Evolutionary conservation across 2,797 vertebrate genomes (phyloP).

Genomic region (Cetoscarus ocellatus): DNA sequence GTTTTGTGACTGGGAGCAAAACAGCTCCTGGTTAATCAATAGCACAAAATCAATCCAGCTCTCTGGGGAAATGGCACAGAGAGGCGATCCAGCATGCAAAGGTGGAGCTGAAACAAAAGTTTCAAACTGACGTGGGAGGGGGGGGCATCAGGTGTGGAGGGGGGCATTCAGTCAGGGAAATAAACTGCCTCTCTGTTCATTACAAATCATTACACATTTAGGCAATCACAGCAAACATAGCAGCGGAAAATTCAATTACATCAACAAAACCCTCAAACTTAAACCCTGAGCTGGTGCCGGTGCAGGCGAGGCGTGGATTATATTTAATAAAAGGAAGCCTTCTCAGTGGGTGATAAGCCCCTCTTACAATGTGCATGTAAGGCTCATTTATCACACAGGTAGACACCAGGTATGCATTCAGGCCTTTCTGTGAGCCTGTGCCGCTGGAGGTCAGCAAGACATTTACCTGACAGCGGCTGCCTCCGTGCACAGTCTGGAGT

Average conservation of each 20-base stretch:
- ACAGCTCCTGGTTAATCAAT: constrained; percentile 80
- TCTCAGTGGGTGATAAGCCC: constrained; percentile 60
- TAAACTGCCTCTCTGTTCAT: constrained; percentile 39
- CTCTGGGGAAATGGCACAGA: constrained; percentile 69
- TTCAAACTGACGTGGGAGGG: constrained; percentile 29
- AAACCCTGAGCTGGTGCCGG: constrained; percentile 46
- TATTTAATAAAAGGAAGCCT: constrained; percentile 66
- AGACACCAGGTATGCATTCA: constrained; percentile 57
- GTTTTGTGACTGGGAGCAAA: constrained; percentile 80
- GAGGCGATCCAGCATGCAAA: constrained; percentile 56
- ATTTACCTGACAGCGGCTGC: constrained; percentile 74
- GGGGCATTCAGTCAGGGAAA: constrained; percentile 17
- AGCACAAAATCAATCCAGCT: constrained; percentile 76
- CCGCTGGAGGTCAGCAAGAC: constrained; percentile 71
- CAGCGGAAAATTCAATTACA: constrained; percentile 53
- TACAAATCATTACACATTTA: constrained; percentile 46
- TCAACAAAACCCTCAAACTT: constrained; percentile 47
- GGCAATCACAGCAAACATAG: constrained; percentile 31
- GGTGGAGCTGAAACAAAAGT: constrained; percentile 57
- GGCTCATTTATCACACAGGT: constrained; percentile 75
- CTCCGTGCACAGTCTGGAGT: constrained; percentile 57
- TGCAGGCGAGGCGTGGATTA: constrained; percentile 39
- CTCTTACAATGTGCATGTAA: constrained; percentile 43
- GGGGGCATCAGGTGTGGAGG: constrained; percentile 20
- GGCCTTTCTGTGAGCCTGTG: constrained; percentile 60